Evolutionary conservation across 2,888 invertebrate genomes (phyloP).

Genomic region (Xylota sylvarum): DNA sequence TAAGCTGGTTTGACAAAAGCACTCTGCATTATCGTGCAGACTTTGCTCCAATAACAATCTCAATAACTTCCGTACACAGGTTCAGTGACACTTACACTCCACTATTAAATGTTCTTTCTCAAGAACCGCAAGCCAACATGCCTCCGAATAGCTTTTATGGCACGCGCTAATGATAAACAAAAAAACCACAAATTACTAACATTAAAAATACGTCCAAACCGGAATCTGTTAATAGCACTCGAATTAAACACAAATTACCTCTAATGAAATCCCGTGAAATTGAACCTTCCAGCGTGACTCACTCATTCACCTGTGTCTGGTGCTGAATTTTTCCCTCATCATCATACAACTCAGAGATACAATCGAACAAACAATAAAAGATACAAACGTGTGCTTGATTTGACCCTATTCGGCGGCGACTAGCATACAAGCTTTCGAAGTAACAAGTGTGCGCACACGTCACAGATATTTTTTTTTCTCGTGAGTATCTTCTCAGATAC

Average conservation of each 20-base stretch:
- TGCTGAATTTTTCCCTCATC: background rate
- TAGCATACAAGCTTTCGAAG: slow-evolving; percentile 8
- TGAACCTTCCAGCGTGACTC: background rate
- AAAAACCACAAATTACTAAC: background rate
- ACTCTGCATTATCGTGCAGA: no score
- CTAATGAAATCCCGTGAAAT: background rate
- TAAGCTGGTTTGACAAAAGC: no score
- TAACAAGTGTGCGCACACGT: slow-evolving; percentile 33
- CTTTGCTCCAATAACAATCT: no score
- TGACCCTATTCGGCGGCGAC: slow-evolving; percentile 34
- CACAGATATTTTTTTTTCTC: slow-evolving; percentile 12
- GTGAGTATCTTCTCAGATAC: slow-evolving; percentile 15
- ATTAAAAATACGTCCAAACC: background rate
- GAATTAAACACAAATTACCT: background rate
- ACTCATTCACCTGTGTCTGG: background rate
- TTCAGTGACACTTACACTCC: background rate
- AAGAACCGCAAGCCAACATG: slow-evolving; percentile 1
- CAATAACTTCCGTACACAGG: background rate
- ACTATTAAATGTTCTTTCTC: background rate
- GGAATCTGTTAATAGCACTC: slow-evolving; percentile 5
- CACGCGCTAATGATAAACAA: background rate
- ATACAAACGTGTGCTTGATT: background rate
- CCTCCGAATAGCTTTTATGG: background rate
- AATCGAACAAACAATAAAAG: background rate
- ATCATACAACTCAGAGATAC: background rate